Evolutionary conservation across 2,797 vertebrate species (phyloP).

Genomic region (Centroberyx gerrardi): DNA sequence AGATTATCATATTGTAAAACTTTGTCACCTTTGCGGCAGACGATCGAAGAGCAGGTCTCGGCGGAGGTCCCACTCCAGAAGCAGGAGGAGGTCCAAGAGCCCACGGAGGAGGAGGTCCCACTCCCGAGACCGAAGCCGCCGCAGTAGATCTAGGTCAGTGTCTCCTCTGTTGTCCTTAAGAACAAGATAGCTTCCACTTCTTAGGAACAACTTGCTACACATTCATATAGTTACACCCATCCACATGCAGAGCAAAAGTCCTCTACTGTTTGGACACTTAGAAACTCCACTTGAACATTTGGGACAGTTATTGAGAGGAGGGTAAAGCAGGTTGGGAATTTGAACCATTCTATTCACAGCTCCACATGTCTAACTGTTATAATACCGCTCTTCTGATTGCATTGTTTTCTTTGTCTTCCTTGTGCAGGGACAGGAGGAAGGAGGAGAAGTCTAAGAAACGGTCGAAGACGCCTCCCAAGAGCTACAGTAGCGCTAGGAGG

Average conservation of each 20-base stretch:
- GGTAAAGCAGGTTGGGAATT: not conserved
- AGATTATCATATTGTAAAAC: not conserved
- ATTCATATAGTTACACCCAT: too few species aligned
- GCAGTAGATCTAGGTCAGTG: conserved; percentile 91
- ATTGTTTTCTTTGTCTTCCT: not conserved
- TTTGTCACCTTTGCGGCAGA: conserved; percentile 71
- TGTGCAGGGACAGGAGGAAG: conserved; percentile 93
- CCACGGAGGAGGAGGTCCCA: conserved; percentile 92
- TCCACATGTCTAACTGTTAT: not conserved
- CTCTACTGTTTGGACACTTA: not conserved
- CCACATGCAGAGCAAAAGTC: not conserved
- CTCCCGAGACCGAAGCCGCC: conserved; percentile 91
- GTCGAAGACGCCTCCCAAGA: conserved; percentile 98
- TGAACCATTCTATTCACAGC: not conserved
- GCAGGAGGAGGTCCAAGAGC: conserved; percentile 95
- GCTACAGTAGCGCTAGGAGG: conserved; percentile 96
- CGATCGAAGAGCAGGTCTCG: conserved; percentile 95
- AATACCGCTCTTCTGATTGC: not conserved
- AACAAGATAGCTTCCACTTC: not conserved
- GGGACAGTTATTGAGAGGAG: not conserved
- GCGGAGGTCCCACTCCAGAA: conserved; percentile 94
- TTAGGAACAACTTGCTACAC: not conserved
- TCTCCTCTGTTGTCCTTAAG: not conserved
- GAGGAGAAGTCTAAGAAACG: conserved; percentile 97
- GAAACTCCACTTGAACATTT: too few species aligned